Evolutionary conservation across 1,140 invertebrate species (phyloP).

Genomic region (Zaprionus vittiger): DNA sequence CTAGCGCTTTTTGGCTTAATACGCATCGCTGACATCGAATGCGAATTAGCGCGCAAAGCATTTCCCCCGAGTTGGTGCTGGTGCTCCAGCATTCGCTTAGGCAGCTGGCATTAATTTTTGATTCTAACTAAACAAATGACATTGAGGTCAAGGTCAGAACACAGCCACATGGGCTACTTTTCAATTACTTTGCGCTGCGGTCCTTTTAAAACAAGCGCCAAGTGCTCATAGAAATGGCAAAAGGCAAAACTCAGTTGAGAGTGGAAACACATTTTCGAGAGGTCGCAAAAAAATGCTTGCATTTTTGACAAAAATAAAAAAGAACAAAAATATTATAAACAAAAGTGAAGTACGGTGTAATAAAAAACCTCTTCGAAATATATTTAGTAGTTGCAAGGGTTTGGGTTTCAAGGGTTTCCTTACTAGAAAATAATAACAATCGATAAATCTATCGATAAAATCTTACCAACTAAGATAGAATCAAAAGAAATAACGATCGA

Average conservation of each 20-base stretch:
- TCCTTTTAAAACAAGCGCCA: slow-evolving; percentile 9
- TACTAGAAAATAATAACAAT: too few relatives aligned
- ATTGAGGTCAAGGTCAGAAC: slow-evolving; percentile 64
- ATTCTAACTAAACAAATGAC: slow-evolving; percentile 45
- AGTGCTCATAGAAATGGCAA: not conserved
- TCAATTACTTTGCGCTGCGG: slow-evolving; percentile 46
- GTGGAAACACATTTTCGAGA: not conserved
- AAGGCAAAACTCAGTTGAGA: slow-evolving; percentile 1
- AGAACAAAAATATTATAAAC: not conserved
- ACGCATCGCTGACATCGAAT: slow-evolving; percentile 64
- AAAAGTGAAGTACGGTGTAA: too few relatives aligned
- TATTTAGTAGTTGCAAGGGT: too few relatives aligned
- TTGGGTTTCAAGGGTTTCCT: too few relatives aligned
- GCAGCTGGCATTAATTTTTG: slow-evolving; percentile 62
- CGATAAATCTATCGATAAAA: too few relatives aligned
- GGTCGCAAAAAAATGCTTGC: not conserved
- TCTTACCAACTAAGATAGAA: too few relatives aligned
- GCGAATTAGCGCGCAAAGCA: slow-evolving; percentile 63
- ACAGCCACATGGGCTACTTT: slow-evolving; percentile 56
- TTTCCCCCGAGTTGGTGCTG: slow-evolving; percentile 27
- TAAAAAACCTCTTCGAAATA: too few relatives aligned
- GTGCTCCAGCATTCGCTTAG: slow-evolving; percentile 15
- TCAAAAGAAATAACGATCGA: too few relatives aligned
- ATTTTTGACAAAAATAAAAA: not conserved
- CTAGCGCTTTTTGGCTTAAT: slow-evolving; percentile 44